phyloP scores from a whole-genome alignment of 2,113 vertebrate species.

The Spermophilus dauricus region DNA sequence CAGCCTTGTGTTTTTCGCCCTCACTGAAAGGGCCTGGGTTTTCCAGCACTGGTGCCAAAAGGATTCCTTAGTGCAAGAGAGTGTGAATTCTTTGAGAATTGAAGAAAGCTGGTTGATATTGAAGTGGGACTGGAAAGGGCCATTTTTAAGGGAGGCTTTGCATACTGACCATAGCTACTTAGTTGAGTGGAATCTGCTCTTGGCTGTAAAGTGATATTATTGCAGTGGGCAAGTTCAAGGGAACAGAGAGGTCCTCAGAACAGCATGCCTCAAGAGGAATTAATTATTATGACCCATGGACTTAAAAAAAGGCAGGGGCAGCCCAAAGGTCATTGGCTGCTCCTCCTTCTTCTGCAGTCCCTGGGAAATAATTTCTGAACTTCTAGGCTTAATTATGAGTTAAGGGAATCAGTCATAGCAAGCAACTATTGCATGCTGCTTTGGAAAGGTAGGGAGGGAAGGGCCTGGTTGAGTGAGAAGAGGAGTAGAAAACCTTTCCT shows the following conservation, averaged over 20 bases:
- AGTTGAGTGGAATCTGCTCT: slow-evolving; percentile 50
- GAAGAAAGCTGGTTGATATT: background rate
- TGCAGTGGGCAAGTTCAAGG: slow-evolving; percentile 51
- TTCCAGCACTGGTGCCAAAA: background rate
- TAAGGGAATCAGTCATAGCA: background rate
- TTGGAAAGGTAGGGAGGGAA: background rate
- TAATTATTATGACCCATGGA: slow-evolving; percentile 53
- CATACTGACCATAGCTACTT: background rate
- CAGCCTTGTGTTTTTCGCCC: background rate
- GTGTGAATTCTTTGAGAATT: background rate
- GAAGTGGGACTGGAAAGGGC: background rate
- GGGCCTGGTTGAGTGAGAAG: background rate
- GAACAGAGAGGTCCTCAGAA: slow-evolving; percentile 1
- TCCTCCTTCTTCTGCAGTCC: slow-evolving; percentile 13
- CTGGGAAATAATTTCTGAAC: slow-evolving; percentile 67
- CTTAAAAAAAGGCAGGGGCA: slow-evolving; percentile 10
- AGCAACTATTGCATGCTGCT: background rate
- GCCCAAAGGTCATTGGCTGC: background rate
- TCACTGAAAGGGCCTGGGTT: background rate
- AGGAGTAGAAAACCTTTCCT: background rate
- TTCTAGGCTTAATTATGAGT: background rate
- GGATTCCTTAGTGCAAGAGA: background rate
- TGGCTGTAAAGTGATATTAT: slow-evolving; percentile 3
- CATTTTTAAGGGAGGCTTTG: background rate
- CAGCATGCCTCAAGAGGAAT: background rate